These are phyloP conservation scores for Carassius gibelio DNA, from an alignment of 2,113 vertebrate species.

Conservation along the genomic window DNA sequence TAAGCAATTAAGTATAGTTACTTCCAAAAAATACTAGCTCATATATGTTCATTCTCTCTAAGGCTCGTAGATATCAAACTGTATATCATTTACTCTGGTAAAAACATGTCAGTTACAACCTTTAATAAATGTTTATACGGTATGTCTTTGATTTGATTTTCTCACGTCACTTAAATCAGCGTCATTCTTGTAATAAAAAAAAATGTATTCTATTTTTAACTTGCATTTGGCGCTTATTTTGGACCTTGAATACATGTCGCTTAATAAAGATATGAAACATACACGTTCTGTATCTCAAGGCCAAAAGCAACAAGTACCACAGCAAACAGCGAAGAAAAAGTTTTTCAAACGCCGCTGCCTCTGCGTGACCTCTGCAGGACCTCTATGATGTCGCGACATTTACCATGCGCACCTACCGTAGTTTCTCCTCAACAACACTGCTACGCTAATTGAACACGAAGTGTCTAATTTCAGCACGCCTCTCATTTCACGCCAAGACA, in stretches of 20 bases:
- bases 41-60: no score
- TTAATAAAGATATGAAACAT: background rate
- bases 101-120: no score
- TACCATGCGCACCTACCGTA: background rate
- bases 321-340: background rate
- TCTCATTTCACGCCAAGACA: background rate
- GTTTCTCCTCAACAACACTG: background rate
- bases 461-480: slow-evolving; percentile 14
- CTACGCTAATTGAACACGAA: slow-evolving; percentile 20
- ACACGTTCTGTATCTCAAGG: background rate
- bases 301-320: background rate
- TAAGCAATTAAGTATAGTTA: no score
- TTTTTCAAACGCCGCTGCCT: background rate
- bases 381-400: background rate
- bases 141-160: no score
- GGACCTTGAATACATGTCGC: background rate
- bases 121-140: no score
- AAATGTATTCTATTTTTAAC: background rate
- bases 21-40: no score
- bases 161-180: no score
- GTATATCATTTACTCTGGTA: no score
- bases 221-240: background rate
- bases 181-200: no score
- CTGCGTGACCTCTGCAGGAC: background rate
- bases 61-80: no score